Evolutionary conservation across 2,113 vertebrate species (phyloP).

Genomic region (Machaerirhynchus nigripectus): DNA sequence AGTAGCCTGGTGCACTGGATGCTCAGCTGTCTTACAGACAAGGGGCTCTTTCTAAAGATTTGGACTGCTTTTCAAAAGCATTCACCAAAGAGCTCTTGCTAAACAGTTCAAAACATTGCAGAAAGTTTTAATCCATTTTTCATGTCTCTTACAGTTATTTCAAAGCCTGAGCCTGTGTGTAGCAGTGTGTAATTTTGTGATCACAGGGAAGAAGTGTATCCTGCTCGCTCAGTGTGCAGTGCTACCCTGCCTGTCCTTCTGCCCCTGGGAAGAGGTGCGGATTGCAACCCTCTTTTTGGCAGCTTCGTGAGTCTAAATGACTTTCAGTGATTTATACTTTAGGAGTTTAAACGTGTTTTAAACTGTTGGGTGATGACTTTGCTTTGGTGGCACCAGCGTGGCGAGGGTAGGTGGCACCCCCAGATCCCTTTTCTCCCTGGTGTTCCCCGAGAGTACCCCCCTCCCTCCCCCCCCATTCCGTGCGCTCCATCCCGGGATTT

Average conservation of each 20-base stretch:
- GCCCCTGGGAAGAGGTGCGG: too few species aligned
- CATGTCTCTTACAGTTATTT: neutral
- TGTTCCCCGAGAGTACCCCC: neutral
- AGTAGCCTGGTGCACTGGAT: neutral
- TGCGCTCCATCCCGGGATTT: too few species aligned
- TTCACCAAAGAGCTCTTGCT: neutral
- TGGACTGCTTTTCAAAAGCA: neutral
- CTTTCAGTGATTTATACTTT: accelerated
- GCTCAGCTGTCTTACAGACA: neutral
- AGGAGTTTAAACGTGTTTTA: neutral
- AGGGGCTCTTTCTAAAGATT: neutral
- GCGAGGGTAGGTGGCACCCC: neutral
- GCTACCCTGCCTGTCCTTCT: neutral
- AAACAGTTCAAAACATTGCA: neutral
- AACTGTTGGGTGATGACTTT: accelerated
- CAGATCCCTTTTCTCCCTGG: neutral
- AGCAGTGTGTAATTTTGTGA: accelerated
- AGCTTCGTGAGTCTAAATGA: accelerated
- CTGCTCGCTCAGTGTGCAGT: accelerated
- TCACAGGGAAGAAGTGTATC: accelerated
- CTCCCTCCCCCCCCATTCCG: too few species aligned
- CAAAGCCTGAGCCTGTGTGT: accelerated
- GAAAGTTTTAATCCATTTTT: neutral
- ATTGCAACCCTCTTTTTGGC: neutral
- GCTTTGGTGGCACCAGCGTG: neutral